Evolutionary conservation across 2,113 vertebrate species (phyloP), one percentile per base, ranked within the genome.

Genomic region (Polypterus senegalus): DNA sequence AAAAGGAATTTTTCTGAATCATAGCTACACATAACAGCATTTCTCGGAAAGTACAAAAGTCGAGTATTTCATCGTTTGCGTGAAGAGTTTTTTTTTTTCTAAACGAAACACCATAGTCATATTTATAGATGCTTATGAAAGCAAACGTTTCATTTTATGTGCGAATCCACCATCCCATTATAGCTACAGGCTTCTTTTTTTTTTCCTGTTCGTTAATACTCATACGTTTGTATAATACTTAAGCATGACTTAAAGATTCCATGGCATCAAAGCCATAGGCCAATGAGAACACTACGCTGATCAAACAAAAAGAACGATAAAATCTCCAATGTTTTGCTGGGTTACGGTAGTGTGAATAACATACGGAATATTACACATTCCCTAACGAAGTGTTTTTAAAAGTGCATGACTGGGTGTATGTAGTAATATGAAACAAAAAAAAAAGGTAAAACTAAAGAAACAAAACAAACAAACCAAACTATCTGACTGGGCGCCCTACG

Each of bases 391-490:
- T 90, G 88, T 90, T 88, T 72, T 76, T 81, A 85, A 96, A 97
- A 97, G 94, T 97, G 93, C 92, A 93, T 96, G 93, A 86, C 86
- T 83, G 89, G 84, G 85, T 85, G 89, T 81, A 85, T 86, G 86
- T 88, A 91, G 84, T 83, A 88, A 87, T 90, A 90, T 74, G 79
- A 84, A 80, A 84, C 82, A 86, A 83, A 57, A 84, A 80, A 76
- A 80, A 78, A 80, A 61, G 43, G 8, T 8, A 67, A 69, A 70
- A 59, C 74, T 65, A 56, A 53, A 71, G 59, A 54, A 67, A 75
- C 27, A 49, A 70, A 65, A 66, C 49, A 7, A 58, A 62, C 43
- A 69, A 78, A 76, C 75, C 69, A 78, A 71, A 69, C 77, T 88
- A 87, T 89, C 86, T 81, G 81, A 81, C 81, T 76, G 82, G 90